These are phyloP conservation scores for Sinosuthora webbiana DNA, from an alignment of 2,113 vertebrate genomes.

Conservation along the genomic window DNA sequence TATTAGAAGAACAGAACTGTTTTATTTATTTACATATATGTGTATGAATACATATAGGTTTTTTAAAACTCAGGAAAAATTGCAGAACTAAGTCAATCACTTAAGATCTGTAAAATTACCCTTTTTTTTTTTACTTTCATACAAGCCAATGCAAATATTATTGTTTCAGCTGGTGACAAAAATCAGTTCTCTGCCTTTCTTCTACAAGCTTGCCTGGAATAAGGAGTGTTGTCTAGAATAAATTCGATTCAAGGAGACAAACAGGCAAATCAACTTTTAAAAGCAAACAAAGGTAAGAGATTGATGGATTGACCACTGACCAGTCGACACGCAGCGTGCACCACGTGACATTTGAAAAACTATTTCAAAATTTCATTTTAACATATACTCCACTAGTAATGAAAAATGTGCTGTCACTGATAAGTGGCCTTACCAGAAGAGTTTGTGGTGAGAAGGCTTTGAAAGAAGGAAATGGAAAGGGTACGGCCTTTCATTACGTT, in stretches of 20 bases:
- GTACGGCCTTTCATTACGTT: slow-evolving; percentile 22
- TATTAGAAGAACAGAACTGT: background rate
- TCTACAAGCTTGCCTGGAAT: background rate
- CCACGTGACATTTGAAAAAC: background rate
- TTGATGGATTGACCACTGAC: background rate
- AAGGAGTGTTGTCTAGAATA: background rate
- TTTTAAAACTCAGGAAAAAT: background rate
- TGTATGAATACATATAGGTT: background rate
- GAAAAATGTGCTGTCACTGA: slow-evolving; percentile 61
- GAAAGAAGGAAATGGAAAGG: slow-evolving; percentile 64
- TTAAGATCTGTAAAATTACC: background rate
- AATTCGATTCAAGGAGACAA: background rate
- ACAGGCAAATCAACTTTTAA: background rate
- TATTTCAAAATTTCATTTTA: slow-evolving; percentile 27
- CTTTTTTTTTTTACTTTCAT: background rate
- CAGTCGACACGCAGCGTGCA: fast-evolving
- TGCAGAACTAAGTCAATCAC: background rate
- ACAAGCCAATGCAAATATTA: background rate
- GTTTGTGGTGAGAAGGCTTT: slow-evolving; percentile 35
- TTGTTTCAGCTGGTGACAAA: background rate
- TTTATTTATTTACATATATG: background rate
- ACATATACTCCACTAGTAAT: background rate
- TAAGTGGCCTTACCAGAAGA: slow-evolving; percentile 51
- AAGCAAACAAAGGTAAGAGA: background rate
- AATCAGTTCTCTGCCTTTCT: background rate